These are phyloP conservation scores for Nesogale talazaci DNA, from an alignment of 2,113 vertebrate species.

Conservation along the genomic window DNA sequence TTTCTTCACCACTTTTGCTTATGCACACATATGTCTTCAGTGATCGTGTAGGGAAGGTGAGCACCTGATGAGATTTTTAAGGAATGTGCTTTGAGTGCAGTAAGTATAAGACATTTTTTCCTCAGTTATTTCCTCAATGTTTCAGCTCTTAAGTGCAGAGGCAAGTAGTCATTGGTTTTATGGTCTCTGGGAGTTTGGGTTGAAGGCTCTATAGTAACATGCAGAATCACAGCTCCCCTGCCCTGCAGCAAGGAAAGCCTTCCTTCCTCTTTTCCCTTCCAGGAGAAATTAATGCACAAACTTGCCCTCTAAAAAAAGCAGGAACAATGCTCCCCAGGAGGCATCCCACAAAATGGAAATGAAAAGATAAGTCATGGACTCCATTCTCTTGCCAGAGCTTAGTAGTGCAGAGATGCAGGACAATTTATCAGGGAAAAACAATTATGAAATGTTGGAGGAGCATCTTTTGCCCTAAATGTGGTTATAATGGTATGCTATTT, in stretches of 20 bases:
- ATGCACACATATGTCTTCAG: no score
- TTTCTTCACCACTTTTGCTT: no score
- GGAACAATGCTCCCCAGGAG: background rate
- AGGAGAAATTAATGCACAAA: background rate
- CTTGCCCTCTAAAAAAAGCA: background rate
- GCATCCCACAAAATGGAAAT: background rate
- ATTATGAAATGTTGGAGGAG: no score
- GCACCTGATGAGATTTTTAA: no score
- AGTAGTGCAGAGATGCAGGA: background rate
- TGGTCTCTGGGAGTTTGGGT: background rate
- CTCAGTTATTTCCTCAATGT: background rate
- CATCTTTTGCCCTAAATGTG: background rate
- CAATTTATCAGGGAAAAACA: background rate
- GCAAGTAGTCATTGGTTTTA: background rate
- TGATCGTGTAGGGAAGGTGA: no score
- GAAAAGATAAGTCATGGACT: background rate
- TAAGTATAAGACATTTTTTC: background rate
- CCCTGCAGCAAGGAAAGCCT: background rate
- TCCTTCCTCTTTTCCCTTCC: background rate
- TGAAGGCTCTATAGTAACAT: rapidly evolving
- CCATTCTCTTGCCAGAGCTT: background rate
- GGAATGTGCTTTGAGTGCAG: background rate
- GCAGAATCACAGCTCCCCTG: background rate
- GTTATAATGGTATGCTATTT: background rate
- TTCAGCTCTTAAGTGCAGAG: rapidly evolving